A percentile compares a stretch with the other conserved stretches of the same genome.
These are phyloP conservation scores for Drosophila merina DNA, from an alignment of 2,888 invertebrate genomes.

Conservation along the genomic window DNA sequence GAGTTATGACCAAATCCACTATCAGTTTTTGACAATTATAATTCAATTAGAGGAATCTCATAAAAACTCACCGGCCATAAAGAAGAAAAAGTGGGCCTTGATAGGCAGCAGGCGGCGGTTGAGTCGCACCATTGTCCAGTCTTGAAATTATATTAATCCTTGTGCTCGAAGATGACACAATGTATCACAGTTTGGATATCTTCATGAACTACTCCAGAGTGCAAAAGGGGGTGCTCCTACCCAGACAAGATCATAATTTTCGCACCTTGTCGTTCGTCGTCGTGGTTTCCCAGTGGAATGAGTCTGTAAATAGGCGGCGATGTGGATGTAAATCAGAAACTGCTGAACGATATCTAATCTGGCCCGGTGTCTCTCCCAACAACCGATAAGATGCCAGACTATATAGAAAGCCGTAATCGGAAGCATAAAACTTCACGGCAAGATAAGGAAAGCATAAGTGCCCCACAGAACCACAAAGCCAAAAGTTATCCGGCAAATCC, in stretches of 20 bases:
- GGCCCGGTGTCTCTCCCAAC: conserved; percentile 1
- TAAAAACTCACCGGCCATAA: conserved; percentile 90
- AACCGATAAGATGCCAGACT: conserved; percentile 39
- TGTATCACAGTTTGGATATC: conserved; percentile 64
- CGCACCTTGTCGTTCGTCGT: conserved; percentile 24
- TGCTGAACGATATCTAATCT: conserved; percentile 42
- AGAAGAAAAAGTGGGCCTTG: conserved; percentile 94
- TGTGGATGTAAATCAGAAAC: conserved; percentile 25
- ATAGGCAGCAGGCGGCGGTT: conserved; percentile 90
- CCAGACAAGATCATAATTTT: conserved; percentile 53
- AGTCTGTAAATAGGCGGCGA: conserved; percentile 35
- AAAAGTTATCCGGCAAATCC: conserved; percentile 12
- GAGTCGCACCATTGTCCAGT: conserved; percentile 85
- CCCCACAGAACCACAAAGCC: background rate
- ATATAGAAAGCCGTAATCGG: conserved; percentile 22
- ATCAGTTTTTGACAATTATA: background rate
- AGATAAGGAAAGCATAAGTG: conserved; percentile 27
- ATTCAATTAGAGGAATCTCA: background rate
- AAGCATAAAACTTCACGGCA: conserved; percentile 35
- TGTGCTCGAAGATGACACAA: conserved; percentile 15
- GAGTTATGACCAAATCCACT: conserved; percentile 1
- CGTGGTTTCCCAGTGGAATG: conserved; percentile 3
- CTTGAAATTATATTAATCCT: background rate
- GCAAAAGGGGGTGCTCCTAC: background rate
- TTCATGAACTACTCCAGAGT: conserved; percentile 31